Conservation (phyloP, 2,113 vertebrate species). For the Macaca nemestrina region DNA sequence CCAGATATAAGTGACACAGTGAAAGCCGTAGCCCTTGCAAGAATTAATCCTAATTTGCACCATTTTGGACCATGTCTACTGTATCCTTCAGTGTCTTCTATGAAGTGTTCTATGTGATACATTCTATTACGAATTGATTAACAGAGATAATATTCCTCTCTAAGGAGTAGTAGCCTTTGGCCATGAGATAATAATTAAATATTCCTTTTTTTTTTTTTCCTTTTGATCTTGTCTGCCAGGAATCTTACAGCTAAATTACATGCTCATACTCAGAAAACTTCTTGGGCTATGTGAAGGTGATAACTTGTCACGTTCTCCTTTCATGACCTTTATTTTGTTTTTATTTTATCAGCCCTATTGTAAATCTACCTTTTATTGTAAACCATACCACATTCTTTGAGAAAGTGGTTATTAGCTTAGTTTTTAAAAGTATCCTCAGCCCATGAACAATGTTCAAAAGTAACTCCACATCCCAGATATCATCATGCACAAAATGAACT, state of each 20-base stretch:
- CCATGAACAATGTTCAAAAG: background rate
- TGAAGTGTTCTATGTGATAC: background rate
- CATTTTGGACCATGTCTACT: background rate
- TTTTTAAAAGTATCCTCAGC: background rate
- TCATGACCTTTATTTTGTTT: background rate
- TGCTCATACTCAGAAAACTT: background rate
- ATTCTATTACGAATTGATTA: background rate
- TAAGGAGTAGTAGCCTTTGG: background rate
- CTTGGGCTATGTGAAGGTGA: background rate
- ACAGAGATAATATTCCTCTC: background rate
- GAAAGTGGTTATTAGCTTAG: background rate
- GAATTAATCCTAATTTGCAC: background rate
- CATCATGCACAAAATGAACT: background rate
- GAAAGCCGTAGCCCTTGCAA: background rate
- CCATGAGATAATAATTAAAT: background rate
- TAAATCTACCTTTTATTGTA: background rate
- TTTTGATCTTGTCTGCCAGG: background rate
- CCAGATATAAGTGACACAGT: background rate
- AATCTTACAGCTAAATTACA: slow-evolving; percentile 1
- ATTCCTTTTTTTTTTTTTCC: background rate
- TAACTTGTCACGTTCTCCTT: background rate
- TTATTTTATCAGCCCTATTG: background rate
- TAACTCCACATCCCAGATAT: background rate
- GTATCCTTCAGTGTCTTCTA: background rate
- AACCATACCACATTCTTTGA: background rate